Percentiles rank a stretch among this genome's conserved stretches.
Evolutionary conservation across 2,113 vertebrate species (phyloP).

Genomic region (Dermatemys mawii): DNA sequence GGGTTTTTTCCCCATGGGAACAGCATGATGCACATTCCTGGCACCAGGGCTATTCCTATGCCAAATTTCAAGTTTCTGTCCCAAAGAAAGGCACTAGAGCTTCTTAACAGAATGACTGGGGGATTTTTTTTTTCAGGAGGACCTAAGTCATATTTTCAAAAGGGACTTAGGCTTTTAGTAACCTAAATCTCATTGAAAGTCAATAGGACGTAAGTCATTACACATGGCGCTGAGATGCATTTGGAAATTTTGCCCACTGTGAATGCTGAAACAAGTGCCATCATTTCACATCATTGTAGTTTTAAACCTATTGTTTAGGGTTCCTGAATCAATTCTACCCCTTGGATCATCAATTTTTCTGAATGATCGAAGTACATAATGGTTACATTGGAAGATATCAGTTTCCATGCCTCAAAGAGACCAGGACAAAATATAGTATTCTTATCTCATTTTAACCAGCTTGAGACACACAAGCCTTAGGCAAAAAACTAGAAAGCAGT

Average conservation of each 20-base stretch:
- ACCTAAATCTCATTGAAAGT: background rate
- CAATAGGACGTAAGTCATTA: background rate
- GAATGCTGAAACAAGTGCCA: background rate
- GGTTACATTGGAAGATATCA: background rate
- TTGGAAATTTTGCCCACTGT: background rate
- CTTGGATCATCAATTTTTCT: rapidly evolving
- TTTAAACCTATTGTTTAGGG: background rate
- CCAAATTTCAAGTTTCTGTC: background rate
- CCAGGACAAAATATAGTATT: background rate
- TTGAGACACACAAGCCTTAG: background rate
- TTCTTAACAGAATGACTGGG: background rate
- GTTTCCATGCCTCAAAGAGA: background rate
- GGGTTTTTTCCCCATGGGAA: background rate
- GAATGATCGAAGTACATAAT: background rate
- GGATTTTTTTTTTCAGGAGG: background rate
- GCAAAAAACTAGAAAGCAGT: background rate
- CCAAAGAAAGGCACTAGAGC: background rate
- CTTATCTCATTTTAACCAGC: background rate
- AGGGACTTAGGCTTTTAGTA: background rate
- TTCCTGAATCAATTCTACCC: background rate
- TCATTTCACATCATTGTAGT: background rate
- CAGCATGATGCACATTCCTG: background rate
- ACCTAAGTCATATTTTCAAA: background rate
- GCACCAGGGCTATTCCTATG: background rate
- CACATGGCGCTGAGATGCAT: background rate